These are phyloP conservation scores for Troides helena DNA, from an alignment of 2,888 invertebrate genomes.

Conservation along the genomic window DNA sequence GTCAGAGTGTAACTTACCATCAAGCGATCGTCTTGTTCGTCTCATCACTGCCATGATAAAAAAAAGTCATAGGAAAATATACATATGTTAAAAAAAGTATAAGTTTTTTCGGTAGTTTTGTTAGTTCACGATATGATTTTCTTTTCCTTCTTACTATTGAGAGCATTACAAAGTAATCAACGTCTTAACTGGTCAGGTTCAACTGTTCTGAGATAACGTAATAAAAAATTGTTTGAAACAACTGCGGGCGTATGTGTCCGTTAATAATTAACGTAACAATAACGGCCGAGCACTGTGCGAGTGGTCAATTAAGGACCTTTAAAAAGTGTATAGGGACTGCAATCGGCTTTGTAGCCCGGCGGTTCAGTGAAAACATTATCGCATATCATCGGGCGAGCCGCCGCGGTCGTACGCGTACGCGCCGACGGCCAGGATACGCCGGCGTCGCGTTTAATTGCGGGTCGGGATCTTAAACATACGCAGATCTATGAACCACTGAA, in stretches of 20 bases:
- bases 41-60: no score
- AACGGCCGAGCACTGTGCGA: conserved; percentile 39
- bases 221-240: conserved; percentile 5
- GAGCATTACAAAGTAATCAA: not conserved
- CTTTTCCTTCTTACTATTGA: no score
- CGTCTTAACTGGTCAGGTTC: not conserved
- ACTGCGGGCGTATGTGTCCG: conserved; percentile 1
- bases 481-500: conserved; percentile 12
- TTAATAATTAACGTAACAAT: conserved; percentile 42
- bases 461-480: conserved; percentile 36
- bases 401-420: conserved; percentile 39
- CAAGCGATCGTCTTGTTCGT: no score
- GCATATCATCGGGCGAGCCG: conserved; percentile 40
- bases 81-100: no score
- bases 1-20: no score
- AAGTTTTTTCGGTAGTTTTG: no score
- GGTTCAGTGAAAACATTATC: conserved; percentile 55
- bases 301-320: conserved; percentile 43
- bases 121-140: no score
- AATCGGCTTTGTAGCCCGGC: conserved; percentile 40
- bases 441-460: conserved; percentile 54
- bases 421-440: conserved; percentile 51
- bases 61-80: no score
- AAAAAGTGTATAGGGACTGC: conserved; percentile 44
- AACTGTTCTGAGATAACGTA: not conserved